phyloP scores from a whole-genome alignment of 2,113 vertebrate genomes.

The Myrmophylax atrothorax region DNA sequence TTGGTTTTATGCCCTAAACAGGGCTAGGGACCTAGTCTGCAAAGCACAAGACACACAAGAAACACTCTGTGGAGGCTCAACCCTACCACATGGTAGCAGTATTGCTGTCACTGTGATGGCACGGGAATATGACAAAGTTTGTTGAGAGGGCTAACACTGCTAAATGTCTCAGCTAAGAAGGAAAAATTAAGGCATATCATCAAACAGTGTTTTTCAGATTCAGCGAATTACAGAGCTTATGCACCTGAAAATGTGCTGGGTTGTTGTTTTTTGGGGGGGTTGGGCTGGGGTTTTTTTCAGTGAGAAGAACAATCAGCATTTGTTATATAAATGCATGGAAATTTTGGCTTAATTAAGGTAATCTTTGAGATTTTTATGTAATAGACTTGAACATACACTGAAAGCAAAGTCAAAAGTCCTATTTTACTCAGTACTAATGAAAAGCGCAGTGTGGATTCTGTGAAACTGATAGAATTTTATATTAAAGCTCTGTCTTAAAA shows the following conservation, averaged over 20 bases:
- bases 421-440: constrained; percentile 50
- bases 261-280: background rate
- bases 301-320: background rate
- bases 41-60: background rate
- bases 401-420: constrained; percentile 19
- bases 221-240: background rate
- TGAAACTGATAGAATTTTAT: constrained; percentile 60
- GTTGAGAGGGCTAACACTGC: background rate
- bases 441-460: constrained; percentile 9
- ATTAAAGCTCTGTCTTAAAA: constrained; percentile 62
- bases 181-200: background rate
- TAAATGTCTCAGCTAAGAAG: background rate
- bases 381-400: background rate
- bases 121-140: background rate
- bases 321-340: background rate
- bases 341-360: background rate
- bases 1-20: background rate
- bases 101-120: background rate
- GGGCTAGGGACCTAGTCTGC: background rate
- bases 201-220: background rate
- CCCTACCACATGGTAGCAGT: background rate
- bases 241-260: background rate
- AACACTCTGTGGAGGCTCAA: background rate
- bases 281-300: accelerated
- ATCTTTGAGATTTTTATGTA: constrained; percentile 5